A percentile compares a stretch with the other conserved stretches of the same genome.
Evolutionary conservation across 2,888 invertebrate species (phyloP).

Genomic region (Druceiella hillmani): DNA sequence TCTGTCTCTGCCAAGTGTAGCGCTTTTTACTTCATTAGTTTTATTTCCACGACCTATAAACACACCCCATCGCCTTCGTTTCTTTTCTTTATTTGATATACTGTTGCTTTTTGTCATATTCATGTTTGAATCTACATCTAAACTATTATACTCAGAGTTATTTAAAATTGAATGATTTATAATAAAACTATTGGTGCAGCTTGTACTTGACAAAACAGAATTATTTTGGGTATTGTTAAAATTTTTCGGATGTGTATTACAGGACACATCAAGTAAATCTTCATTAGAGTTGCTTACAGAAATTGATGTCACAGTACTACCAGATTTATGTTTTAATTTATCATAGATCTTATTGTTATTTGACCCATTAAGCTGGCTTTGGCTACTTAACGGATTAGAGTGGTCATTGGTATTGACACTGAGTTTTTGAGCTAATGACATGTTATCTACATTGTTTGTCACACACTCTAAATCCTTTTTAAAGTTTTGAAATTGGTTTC

Average conservation of each 20-base stretch:
- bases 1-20: slow-evolving; percentile 63
- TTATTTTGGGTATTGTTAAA: slow-evolving; percentile 19
- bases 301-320: slow-evolving; percentile 43
- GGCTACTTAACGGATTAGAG: slow-evolving; percentile 45
- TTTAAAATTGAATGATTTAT: slow-evolving; percentile 32
- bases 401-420: slow-evolving; percentile 31
- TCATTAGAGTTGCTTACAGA: slow-evolving; percentile 30
- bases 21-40: slow-evolving; percentile 54
- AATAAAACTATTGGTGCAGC: slow-evolving; percentile 30
- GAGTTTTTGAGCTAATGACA: slow-evolving; percentile 34
- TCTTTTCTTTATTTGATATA: slow-evolving; percentile 52
- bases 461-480: slow-evolving; percentile 38
- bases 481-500: no score
- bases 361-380: slow-evolving; percentile 36
- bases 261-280: slow-evolving; percentile 14
- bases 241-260: slow-evolving; percentile 10
- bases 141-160: slow-evolving; percentile 33
- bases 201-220: slow-evolving; percentile 28
- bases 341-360: slow-evolving; percentile 37
- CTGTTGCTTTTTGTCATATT: slow-evolving; percentile 29
- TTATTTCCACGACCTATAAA: slow-evolving; percentile 61
- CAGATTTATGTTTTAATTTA: slow-evolving; percentile 32
- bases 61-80: slow-evolving; percentile 62
- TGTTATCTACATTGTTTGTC: slow-evolving; percentile 32
- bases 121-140: slow-evolving; percentile 31